Percentiles rank a stretch among this genome's conserved stretches.
These are phyloP conservation scores for Prietella phreatophila DNA, from an alignment of 2,113 vertebrate species.

Conservation along the genomic window DNA sequence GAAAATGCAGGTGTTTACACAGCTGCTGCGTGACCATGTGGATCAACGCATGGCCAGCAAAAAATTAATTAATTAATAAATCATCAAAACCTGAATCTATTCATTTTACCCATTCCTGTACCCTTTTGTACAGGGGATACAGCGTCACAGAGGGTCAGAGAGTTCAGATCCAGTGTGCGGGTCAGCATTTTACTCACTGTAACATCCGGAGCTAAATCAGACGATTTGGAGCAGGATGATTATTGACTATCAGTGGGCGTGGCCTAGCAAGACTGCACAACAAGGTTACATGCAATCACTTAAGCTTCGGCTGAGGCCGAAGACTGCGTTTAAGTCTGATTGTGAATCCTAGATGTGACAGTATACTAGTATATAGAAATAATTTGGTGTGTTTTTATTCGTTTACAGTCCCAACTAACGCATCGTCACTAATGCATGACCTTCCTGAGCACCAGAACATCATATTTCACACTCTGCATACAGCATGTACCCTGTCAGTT, in stretches of 20 bases:
- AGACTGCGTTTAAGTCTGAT: background rate
- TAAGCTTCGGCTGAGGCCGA: background rate
- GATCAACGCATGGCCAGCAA: background rate
- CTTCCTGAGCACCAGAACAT: background rate
- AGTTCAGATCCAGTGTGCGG: background rate
- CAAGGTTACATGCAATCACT: background rate
- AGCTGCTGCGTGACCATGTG: slow-evolving; percentile 15
- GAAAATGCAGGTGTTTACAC: slow-evolving; percentile 19
- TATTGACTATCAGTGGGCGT: background rate
- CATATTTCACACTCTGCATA: too few species aligned
- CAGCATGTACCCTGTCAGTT: too few species aligned
- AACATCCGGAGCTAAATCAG: background rate
- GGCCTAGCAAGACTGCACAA: background rate
- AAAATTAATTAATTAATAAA: background rate
- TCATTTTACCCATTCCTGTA: background rate
- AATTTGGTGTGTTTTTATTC: background rate
- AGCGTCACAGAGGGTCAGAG: background rate
- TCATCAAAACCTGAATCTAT: background rate
- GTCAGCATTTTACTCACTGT: background rate
- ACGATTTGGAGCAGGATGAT: background rate
- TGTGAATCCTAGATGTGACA: background rate
- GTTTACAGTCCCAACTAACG: background rate
- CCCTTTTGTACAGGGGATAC: background rate
- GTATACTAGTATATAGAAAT: background rate
- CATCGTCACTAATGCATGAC: background rate